Evolutionary conservation across 2,888 invertebrate genomes (phyloP), one percentile per base, ranked within the genome.

Genomic region (Dichetophora obliterata): DNA sequence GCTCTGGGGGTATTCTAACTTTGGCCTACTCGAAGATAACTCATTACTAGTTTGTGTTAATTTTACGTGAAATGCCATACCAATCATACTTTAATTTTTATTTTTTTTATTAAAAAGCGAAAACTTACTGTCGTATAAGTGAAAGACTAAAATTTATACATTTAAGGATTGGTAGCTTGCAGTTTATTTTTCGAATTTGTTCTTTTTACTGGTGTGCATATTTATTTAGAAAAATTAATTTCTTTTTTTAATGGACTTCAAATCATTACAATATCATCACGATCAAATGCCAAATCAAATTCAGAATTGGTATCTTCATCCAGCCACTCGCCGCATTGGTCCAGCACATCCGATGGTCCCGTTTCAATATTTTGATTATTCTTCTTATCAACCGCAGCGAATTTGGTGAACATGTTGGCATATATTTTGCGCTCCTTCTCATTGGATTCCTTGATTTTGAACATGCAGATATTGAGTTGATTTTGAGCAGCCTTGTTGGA

Each of bases 341-440:
- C 82, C 37, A 88, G 82, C 34, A 88, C 88, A 78, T 88, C 88
- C 0, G 84, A 27, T 16, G 48, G 14, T 5, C 68, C 68, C 5
- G 22, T 31, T 5, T 50, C 66, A 14, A 19, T 31, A 19, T 19
- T 63, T 48, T 68, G 27, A 31, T 50, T 19, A 0, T 59, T 9
- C 2, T 77, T 66, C 87, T 92, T 91, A 90, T 95, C 95, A 88
- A 92, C 92, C 82, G 93, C 92, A 5, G 95, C 95, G 90, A 97
- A 95, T 90, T 96, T 97, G 83, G 96, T 94, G 90, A 99, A 99
- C 96, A 99, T 98, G 89, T 96, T 97, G 16, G 95, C 95, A 89
- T 97, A 99, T 50, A 96, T 91, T 86, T 94, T 92, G 90, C 95
- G 97, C 89, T 98, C 97, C 78, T 93, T 93, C 75, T 93, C 92